Percentiles rank a stretch among this genome's conserved stretches.
These are phyloP conservation scores for Apis mellifera DNA, from an alignment of 1,140 invertebrate genomes.

Conservation along the genomic window DNA sequence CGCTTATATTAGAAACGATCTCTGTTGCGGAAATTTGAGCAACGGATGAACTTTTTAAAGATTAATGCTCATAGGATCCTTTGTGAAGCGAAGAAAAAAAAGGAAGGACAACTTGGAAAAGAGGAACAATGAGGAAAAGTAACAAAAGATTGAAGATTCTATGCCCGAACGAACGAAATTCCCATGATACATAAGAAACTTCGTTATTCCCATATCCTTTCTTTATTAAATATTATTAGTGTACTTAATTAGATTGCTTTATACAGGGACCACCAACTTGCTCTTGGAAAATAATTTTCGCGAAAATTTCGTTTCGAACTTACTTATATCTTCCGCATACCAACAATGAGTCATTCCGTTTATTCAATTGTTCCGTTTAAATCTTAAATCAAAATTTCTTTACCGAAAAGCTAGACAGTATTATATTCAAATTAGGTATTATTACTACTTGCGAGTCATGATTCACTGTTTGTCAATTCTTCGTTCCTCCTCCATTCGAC, in stretches of 20 bases:
- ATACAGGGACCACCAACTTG: too few species aligned
- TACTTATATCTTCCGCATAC: background rate
- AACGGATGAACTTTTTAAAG: background rate
- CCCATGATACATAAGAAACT: background rate
- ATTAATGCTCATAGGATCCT: background rate
- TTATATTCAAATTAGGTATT: background rate
- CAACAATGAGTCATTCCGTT: background rate
- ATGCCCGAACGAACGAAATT: background rate
- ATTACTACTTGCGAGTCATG: background rate
- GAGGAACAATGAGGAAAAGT: background rate
- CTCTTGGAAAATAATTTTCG: background rate
- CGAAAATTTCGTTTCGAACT: background rate
- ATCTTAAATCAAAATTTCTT: background rate
- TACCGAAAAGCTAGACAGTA: background rate
- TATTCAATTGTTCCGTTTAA: background rate
- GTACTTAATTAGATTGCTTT: conserved; percentile 18
- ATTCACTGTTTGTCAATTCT: background rate
- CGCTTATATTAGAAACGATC: background rate
- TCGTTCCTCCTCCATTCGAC: background rate
- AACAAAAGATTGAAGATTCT: conserved; percentile 8
- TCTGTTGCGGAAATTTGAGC: background rate
- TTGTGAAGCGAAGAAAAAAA: background rate
- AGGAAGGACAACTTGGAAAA: background rate
- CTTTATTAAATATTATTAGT: background rate
- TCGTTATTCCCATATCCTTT: background rate